Base-by-base conservation (phyloP, 2,797 vertebrate genomes). In the Phoxinus dragarum region DNA sequence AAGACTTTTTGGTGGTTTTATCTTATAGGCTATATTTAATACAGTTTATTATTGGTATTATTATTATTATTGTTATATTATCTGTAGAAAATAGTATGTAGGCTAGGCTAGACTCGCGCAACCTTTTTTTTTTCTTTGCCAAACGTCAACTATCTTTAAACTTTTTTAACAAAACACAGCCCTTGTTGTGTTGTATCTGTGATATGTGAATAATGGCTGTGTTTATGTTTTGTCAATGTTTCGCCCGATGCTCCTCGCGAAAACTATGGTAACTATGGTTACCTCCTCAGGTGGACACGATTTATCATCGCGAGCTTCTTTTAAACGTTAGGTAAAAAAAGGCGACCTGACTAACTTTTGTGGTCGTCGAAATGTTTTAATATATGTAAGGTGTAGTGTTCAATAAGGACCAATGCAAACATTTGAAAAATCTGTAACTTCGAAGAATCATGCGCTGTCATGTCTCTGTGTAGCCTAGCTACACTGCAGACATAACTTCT, bases 181-280 rank as follows among this genome's bases (percentile, higher is more conserved):
- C 23, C 14, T 6, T 40, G 36, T 27, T 59, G 10, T 61, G 4
- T 27, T 78, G 16, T 42, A 42, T 5, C 12, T 42, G 54, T 27
- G 12, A 59, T 59, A 1, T 61, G 21, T 23, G 27, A 42, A 78
- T 42, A 42, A 42, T 42, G 38, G 4, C 23, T 64, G 42, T 71
- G 80, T 71, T n/a, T 81, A 56, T 54, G 49, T 44, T 44, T 12
- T 42, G 38, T 19, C 17, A 8, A n/a, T 76, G 74, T 56, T 75
- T 19, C 5, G 44, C 10, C 71, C 0, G 72, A 74, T 56, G 31
- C 7, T 67, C 7, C 80, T 27, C 4, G 12, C 1, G 34, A 81
- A 81, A 69, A 49, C 14, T 49, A 49, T n/a, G 23, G 80, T 82
- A 72, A 38, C 80, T 71, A 82, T 82, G 67, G 80, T 44, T 72